Percentiles rank a stretch among this genome's conserved stretches.
Evolutionary conservation across 1,140 invertebrate species (phyloP).

Genomic region (Meloidogyne floridensis): DNA sequence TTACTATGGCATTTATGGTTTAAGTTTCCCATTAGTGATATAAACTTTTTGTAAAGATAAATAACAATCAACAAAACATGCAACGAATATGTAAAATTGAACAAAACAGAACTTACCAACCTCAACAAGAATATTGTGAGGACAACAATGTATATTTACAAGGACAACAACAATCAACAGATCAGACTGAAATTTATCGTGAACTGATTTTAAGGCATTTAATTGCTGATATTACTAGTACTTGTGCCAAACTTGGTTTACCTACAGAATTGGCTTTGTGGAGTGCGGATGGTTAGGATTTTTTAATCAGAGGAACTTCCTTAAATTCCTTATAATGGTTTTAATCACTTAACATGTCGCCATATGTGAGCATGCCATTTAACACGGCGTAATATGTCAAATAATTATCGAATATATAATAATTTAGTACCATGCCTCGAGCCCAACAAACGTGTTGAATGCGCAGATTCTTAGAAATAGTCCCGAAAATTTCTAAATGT

Average conservation of each 20-base stretch:
- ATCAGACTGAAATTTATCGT: conserved; percentile 61
- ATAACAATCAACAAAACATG: neutral
- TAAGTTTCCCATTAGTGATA: too few species aligned
- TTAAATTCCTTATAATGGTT: too few species aligned
- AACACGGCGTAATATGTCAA: too few species aligned
- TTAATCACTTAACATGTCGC: too few species aligned
- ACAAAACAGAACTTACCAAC: neutral
- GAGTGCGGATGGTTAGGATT: conserved; percentile 49
- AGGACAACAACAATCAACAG: neutral
- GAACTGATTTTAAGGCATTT: conserved; percentile 62
- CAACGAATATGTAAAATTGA: neutral
- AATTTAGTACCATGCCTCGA: too few species aligned
- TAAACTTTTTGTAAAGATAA: neutral
- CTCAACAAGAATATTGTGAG: neutral
- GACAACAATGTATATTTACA: neutral
- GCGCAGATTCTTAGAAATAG: too few species aligned
- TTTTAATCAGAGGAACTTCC: neutral
- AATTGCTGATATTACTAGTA: conserved; percentile 61
- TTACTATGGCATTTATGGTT: too few species aligned
- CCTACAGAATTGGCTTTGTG: conserved; percentile 65
- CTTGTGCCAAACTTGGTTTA: conserved; percentile 57
- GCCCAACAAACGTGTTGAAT: too few species aligned
- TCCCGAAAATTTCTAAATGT: too few species aligned
- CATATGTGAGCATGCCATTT: too few species aligned
- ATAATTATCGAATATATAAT: too few species aligned